phyloP scores from a whole-genome alignment of 2,113 vertebrate genomes.

The Oreochromis niloticus region DNA sequence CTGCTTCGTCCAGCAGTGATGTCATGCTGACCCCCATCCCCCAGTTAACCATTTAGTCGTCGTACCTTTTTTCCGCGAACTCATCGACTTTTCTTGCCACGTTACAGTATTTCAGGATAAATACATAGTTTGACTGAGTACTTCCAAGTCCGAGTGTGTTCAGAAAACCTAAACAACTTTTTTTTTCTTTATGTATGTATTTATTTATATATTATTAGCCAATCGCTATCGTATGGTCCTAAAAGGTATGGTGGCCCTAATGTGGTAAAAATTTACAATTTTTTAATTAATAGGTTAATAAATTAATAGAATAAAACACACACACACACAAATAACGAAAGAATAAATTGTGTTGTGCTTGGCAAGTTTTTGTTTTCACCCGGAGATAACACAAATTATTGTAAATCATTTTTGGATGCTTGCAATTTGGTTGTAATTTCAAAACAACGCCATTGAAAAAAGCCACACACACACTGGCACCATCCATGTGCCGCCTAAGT shows the following conservation, averaged over 20 bases:
- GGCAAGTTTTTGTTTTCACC: neutral
- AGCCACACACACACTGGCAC: accelerated
- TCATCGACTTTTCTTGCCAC: neutral
- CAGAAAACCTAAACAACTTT: neutral
- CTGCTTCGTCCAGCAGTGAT: constrained; percentile 67
- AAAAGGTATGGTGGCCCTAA: neutral
- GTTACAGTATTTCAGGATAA: neutral
- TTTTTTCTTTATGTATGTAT: no score
- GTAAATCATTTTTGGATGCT: neutral
- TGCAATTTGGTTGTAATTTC: neutral
- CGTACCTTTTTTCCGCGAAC: neutral
- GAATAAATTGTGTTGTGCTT: neutral
- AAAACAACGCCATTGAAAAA: neutral
- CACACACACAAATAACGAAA: neutral
- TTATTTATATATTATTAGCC: neutral
- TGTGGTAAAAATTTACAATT: accelerated
- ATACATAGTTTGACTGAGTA: neutral
- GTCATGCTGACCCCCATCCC: constrained; percentile 43
- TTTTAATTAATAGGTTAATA: neutral
- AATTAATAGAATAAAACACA: neutral
- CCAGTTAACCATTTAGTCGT: constrained; percentile 45
- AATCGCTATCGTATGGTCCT: neutral
- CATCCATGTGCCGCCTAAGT: neutral
- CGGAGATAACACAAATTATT: neutral
- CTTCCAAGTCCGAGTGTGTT: neutral